Base-by-base conservation (phyloP, 2,113 vertebrate genomes). In the Gila orcuttii region DNA sequence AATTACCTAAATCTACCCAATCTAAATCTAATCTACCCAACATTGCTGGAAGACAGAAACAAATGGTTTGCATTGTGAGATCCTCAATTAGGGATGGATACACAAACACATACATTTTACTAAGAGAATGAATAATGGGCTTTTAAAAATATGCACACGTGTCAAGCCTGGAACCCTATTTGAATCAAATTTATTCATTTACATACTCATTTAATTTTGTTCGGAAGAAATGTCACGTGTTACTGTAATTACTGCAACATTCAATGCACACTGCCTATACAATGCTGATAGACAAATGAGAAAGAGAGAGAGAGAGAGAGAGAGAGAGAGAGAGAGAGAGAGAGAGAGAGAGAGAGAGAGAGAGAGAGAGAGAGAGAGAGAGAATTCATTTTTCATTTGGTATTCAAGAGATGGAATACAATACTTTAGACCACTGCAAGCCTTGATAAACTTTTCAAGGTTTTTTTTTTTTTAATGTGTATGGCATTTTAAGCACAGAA, bases 401-500 rank as follows among this genome's bases (percentile, higher is more conserved):
- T 59, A 79, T 79, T 59, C 31, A 78, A 78, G 19, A 59, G 28
- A 36, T 59, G 76, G 52, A 78, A 78, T 59, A 78, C 76, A 59
- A 78, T 36, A 36, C 19, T 13, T 39, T 33, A 60, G 55, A 60
- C 55, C 13, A 79, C 55, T 42, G 77, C 57, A 60, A 39, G 33
- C 77, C 55, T n/a, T 60, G 33, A 60, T 60, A 79, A 59, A 60
- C 19, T 78, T 7, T n/a, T 60, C 21, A 57, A 62, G 33, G 5
- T 57, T 77, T 33, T 55, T 3, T 28, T 42, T 17, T 21, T 36
- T 36, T 4, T 4, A 11, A 77, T 79, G 57, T n/a, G 33, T 36
- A 7, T 39, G 39, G 33, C 57, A 62, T 73, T 9, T n/a, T 79
- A 33, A 60, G 33, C 33, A 60, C 55, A 79, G 21, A 59, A 79